Evolutionary conservation across 2,888 invertebrate genomes (phyloP), one percentile per base, ranked within the genome.

Genomic region (Tenthredo amoena): DNA sequence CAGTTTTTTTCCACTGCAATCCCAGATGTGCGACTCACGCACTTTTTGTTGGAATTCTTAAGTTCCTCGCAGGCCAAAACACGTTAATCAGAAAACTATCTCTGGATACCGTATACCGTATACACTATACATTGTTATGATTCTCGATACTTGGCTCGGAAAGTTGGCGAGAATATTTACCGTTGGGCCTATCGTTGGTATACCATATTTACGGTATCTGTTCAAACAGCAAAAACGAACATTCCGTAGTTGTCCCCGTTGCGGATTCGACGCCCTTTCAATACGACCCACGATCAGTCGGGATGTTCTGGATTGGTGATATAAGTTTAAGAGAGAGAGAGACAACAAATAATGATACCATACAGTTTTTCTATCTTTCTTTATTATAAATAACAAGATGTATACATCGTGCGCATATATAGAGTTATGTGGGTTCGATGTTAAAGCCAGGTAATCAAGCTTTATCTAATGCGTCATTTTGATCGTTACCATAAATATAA

Each of bases 341-440:
- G 2, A 47, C 15, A 47, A 2, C 12, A 12, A 47, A 47, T 10
- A 10, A 43, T 43, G 7, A 34, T n/a, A 2, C 3, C 6, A 15
- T 21, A 40, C 21, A 65, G 55, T 40, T 88, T 89, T 88, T 90
- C 88, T 88, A 88, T 87, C 85, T 88, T 87, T 86, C 88, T 92
- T 92, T 92, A 93, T 93, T 93, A 92, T 91, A 93, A 92, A 92
- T 92, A 92, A 93, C 93, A 92, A 91, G 90, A 91, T 92, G 91
- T 91, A 92, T 92, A 89, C 89, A 89, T 92, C 90, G 92, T 92
- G 93, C 90, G 92, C 91, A 91, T 88, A 91, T 91, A 87, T 26
- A 26, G 88, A 26, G 88, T 90, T 91, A 88, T 71, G 88, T 87
- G 86, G 88, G 87, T 87, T 88, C 84, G 85, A 84, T 89, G 87